These are phyloP conservation scores for Botia almorhae DNA, from an alignment of 2,797 vertebrate genomes.

Conservation along the genomic window DNA sequence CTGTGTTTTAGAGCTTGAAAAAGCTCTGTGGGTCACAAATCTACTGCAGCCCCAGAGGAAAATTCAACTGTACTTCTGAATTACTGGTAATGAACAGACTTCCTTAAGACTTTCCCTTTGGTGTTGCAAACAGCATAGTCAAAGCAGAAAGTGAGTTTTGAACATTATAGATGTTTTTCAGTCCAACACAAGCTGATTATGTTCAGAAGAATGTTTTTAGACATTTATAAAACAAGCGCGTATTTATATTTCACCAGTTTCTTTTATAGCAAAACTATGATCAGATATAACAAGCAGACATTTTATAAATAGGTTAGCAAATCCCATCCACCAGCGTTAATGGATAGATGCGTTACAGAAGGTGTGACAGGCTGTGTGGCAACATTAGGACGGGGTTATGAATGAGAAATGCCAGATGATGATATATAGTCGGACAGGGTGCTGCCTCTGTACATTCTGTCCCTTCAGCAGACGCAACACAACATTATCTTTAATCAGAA, in stretches of 20 bases:
- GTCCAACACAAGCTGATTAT: neutral
- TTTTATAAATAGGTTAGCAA: neutral
- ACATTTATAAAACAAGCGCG: neutral
- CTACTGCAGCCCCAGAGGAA: slow-evolving; percentile 9
- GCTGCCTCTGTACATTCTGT: neutral
- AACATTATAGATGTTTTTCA: neutral
- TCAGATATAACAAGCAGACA: neutral
- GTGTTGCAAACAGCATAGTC: too few relatives aligned
- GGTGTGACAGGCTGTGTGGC: neutral
- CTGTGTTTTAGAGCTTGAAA: slow-evolving; percentile 16
- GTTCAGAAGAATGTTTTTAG: neutral
- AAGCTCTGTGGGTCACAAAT: slow-evolving; percentile 1
- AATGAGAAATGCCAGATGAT: slow-evolving; percentile 14
- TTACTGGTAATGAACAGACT: slow-evolving; percentile 15
- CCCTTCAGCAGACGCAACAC: neutral
- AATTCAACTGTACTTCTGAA: neutral
- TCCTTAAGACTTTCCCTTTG: neutral
- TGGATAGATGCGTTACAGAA: neutral
- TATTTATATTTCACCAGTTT: neutral
- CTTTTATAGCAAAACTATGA: neutral
- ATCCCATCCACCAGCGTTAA: neutral
- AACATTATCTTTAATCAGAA: neutral
- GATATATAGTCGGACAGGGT: neutral
- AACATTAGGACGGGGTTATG: neutral
- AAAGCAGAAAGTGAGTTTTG: neutral